Evolutionary conservation across 2,888 invertebrate species (phyloP).

Genomic region (Leptopilina syphax): DNA sequence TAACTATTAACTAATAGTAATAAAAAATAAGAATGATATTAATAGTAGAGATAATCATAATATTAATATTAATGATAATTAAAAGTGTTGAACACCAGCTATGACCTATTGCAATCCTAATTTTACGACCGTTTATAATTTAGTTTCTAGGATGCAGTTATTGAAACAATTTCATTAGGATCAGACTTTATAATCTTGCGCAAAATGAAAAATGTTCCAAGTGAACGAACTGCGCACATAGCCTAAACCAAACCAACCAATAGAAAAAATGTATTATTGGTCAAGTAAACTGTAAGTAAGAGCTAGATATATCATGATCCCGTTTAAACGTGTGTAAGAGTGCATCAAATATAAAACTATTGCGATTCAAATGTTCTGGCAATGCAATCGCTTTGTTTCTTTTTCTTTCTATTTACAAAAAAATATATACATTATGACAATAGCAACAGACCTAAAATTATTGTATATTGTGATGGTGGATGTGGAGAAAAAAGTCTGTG

Average conservation of each 20-base stretch:
- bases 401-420: slow-evolving; percentile 30
- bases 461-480: slow-evolving; percentile 28
- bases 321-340: slow-evolving; percentile 25
- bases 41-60: background rate
- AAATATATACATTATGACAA: slow-evolving; percentile 45
- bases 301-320: slow-evolving; percentile 15
- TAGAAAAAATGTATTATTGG: slow-evolving; percentile 1
- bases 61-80: slow-evolving; percentile 9
- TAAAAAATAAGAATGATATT: too few relatives aligned
- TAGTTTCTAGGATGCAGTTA: slow-evolving; percentile 11
- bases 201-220: background rate
- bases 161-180: slow-evolving; percentile 3
- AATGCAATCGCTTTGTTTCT: slow-evolving; percentile 11
- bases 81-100: background rate
- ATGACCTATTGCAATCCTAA: background rate
- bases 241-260: slow-evolving; percentile 5
- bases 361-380: slow-evolving; percentile 23
- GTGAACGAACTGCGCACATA: slow-evolving; percentile 13
- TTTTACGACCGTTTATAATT: slow-evolving; percentile 2
- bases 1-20: background rate
- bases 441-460: slow-evolving; percentile 48
- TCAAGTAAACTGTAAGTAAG: slow-evolving; percentile 12
- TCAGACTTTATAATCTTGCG: background rate
- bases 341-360: slow-evolving; percentile 24
- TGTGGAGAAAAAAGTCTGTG: too few relatives aligned